These are phyloP conservation scores for Diadegma fenestrale DNA, from an alignment of 2,888 invertebrate genomes.

Conservation along the genomic window DNA sequence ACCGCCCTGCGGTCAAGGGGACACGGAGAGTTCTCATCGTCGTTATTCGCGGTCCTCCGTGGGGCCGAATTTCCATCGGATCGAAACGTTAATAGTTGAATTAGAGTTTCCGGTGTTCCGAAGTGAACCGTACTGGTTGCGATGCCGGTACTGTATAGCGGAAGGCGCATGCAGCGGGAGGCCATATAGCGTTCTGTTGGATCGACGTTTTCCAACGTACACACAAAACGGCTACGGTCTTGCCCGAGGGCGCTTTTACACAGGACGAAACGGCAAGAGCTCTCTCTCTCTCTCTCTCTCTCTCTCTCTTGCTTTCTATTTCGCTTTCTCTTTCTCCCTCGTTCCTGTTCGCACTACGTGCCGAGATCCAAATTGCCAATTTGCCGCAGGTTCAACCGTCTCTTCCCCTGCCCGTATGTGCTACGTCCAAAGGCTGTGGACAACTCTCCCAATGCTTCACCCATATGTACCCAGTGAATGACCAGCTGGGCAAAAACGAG, in stretches of 20 bases:
- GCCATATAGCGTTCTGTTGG: slow-evolving; percentile 5
- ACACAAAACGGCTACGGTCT: slow-evolving; percentile 49
- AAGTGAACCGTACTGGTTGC: slow-evolving; percentile 43
- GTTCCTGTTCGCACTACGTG: slow-evolving; percentile 58
- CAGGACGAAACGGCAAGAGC: slow-evolving; percentile 48
- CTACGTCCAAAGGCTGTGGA: slow-evolving; percentile 71
- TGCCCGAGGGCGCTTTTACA: slow-evolving; percentile 55
- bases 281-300: slow-evolving; percentile 34
- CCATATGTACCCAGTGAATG: slow-evolving; percentile 43
- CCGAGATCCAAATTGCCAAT: slow-evolving; percentile 76
- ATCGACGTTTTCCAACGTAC: slow-evolving; percentile 43
- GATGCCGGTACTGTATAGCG: slow-evolving; percentile 20
- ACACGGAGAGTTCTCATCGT: slow-evolving; percentile 11
- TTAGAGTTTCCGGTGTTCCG: slow-evolving; percentile 69
- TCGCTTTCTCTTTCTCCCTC: not conserved
- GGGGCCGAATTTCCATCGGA: slow-evolving; percentile 69
- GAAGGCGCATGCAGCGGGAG: slow-evolving; percentile 18
- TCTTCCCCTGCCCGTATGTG: slow-evolving; percentile 69
- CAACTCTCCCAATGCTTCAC: slow-evolving; percentile 47
- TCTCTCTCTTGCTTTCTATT: slow-evolving; percentile 3
- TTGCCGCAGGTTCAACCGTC: slow-evolving; percentile 74
- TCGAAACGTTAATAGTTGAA: slow-evolving; percentile 71
- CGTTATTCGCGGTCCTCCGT: slow-evolving; percentile 34
- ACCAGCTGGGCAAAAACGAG: slow-evolving; percentile 31
- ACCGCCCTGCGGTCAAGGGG: not conserved